A percentile compares a stretch with the other conserved stretches of the same genome.
These are phyloP conservation scores for Sylvicola cinctus DNA, from an alignment of 2,888 invertebrate species.

Conservation along the genomic window DNA sequence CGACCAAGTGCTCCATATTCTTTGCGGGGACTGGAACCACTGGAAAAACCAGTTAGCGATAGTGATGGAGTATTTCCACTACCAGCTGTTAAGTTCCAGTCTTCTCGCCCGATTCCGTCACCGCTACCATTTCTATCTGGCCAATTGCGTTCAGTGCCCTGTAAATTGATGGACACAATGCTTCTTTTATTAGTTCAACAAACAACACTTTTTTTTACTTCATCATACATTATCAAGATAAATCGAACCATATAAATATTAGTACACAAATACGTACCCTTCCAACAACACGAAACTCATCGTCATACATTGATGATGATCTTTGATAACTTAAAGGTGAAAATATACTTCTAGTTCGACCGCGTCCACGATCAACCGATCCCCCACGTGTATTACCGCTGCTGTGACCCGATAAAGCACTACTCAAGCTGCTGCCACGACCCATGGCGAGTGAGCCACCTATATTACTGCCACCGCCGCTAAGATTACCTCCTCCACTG, in stretches of 20 bases:
- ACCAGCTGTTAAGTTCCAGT: background rate
- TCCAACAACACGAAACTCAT: slow-evolving; percentile 11
- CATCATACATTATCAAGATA: no score
- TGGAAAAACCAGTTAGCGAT: slow-evolving; percentile 19
- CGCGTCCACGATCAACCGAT: slow-evolving; percentile 26
- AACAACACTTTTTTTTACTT: no score
- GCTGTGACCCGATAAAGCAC: slow-evolving; percentile 12
- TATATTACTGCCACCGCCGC: slow-evolving; percentile 7
- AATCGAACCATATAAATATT: no score
- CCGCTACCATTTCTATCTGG: slow-evolving; percentile 18
- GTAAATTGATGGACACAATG: no score
- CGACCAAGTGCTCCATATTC: slow-evolving; percentile 17
- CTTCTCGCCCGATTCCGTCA: slow-evolving; percentile 4
- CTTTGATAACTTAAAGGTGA: slow-evolving; percentile 14
- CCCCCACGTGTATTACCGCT: slow-evolving; percentile 27
- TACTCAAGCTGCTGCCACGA: slow-evolving; percentile 26
- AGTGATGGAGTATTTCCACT: background rate
- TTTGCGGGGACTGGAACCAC: slow-evolving; percentile 20
- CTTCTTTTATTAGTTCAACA: no score
- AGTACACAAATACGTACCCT: slow-evolving; percentile 6
- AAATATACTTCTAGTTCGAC: slow-evolving; percentile 12
- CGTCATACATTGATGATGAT: slow-evolving; percentile 19
- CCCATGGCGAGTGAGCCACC: slow-evolving; percentile 15
- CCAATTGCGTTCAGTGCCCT: slow-evolving; percentile 19
- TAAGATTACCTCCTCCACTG: slow-evolving; percentile 5